Evolutionary conservation across 2,888 invertebrate species (phyloP).

Genomic region (Parnassius mnemosyne): DNA sequence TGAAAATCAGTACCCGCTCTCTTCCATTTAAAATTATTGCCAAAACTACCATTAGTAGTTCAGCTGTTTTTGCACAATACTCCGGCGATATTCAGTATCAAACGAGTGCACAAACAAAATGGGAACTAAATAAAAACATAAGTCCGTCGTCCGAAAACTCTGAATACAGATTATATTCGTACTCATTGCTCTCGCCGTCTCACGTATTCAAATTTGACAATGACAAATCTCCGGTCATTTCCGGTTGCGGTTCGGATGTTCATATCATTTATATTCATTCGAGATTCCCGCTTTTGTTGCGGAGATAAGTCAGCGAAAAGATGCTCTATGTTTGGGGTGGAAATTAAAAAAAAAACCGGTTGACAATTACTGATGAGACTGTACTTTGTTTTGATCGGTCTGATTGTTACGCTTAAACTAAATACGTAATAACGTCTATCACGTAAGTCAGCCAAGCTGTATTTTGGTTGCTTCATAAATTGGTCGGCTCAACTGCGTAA

Average conservation of each 20-base stretch:
- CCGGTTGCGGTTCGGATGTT: conserved; percentile 70
- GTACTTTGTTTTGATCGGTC: conserved; percentile 15
- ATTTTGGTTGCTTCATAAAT: too few relatives aligned
- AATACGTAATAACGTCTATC: too few relatives aligned
- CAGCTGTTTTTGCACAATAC: too few relatives aligned
- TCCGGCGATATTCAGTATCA: neutral
- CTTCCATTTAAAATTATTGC: too few relatives aligned
- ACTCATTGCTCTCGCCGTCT: conserved; percentile 72
- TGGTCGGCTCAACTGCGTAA: too few relatives aligned
- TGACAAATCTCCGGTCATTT: conserved; percentile 75
- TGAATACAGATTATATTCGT: conserved; percentile 63
- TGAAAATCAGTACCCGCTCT: too few relatives aligned
- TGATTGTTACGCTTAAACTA: neutral
- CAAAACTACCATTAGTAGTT: too few relatives aligned
- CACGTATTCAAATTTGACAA: conserved; percentile 76
- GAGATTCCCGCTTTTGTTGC: conserved; percentile 57
- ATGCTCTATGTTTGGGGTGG: conserved; percentile 50
- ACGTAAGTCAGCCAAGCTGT: too few relatives aligned
- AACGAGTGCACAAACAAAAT: neutral
- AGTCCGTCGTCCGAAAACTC: conserved; percentile 29
- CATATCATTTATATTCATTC: conserved; percentile 75
- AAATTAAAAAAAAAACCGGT: conserved; percentile 44
- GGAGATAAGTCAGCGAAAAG: conserved; percentile 54
- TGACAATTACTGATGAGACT: conserved; percentile 30
- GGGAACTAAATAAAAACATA: conserved; percentile 18